phyloP scores from a whole-genome alignment of 2,797 vertebrate genomes.

The Syngnathus acus region DNA sequence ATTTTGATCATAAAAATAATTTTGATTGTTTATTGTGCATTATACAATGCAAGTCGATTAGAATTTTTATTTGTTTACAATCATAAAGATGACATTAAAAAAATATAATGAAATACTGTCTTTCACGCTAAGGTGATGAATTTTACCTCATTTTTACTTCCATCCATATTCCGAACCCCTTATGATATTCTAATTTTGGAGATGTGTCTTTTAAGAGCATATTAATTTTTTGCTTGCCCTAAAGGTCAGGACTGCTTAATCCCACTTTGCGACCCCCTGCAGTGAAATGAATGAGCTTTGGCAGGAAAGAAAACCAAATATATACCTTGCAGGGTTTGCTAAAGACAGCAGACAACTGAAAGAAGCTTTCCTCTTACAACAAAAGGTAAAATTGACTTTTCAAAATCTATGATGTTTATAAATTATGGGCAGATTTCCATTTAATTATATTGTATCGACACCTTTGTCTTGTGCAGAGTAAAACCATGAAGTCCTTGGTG shows the following conservation, averaged over 20 bases:
- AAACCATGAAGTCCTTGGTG: conserved; percentile 18
- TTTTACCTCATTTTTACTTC: not conserved
- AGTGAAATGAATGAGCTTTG: conserved; percentile 14
- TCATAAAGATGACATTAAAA: too few relatives aligned
- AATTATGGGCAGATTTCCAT: not conserved
- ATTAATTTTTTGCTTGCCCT: conserved; percentile 31
- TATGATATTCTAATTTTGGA: not conserved
- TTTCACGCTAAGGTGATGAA: not conserved
- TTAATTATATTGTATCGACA: not conserved
- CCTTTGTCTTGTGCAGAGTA: conserved; percentile 37
- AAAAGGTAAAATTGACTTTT: conserved; percentile 28
- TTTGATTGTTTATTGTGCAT: not conserved
- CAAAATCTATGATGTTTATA: not conserved
- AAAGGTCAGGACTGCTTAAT: conserved; percentile 31
- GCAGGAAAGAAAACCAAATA: conserved; percentile 23
- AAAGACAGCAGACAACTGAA: conserved; percentile 13
- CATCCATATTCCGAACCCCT: too few relatives aligned
- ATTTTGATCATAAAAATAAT: not conserved
- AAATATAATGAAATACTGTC: not conserved
- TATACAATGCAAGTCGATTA: not conserved
- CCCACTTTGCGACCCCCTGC: conserved; percentile 41
- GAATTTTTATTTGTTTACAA: not conserved
- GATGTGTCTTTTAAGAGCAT: not conserved
- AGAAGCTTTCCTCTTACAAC: not conserved
- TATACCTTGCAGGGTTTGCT: conserved; percentile 26